Evolutionary conservation across 2,888 invertebrate genomes (phyloP), one percentile per base, ranked within the genome.

Genomic region (Nephrotoma flavescens): DNA sequence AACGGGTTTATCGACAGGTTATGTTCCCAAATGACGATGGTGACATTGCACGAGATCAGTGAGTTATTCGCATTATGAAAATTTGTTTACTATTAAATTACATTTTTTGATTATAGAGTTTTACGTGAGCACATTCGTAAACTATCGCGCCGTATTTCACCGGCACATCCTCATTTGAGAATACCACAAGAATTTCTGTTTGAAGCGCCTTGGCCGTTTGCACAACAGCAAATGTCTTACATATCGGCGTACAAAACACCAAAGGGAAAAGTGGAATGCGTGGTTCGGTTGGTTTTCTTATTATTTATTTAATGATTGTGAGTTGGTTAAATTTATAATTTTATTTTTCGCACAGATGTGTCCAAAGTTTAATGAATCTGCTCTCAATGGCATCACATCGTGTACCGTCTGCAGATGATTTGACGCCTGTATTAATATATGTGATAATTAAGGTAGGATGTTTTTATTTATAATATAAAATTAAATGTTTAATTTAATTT

Each of bases 11-110:
- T 92, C 94, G 95, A 71, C 95, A 97, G 90, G 98, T 99, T 86
- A 94, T 99, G 91, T 98, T 98, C 92, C 99, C 99, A 6, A 99
- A 99, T 91, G 98, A 97, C 4, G 99, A 99, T 91, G 98, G 97
- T 0, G 99, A 99, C 92, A 94, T 97, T 88, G 95, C 96, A 41
- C 92, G 99, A 87, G 99, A 99, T 91, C 95, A 96, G 96, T 96
- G 90, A 93, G 95, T 93, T 11, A 0, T 41, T 19, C 5, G 15
- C 9, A 12, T 42, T 44, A 57, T 5, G 15, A 45, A 86, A 41
- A 83, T 41, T 41, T 86, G 86, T 86, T 86, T 86, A 15, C 15
- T 83, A 42, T 45, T 52, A 85, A 47, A 87, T 86, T 47, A 41
- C 47, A 41, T 41, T n/a, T 86, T 52, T 52, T 41, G n/a, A 11